Percentiles rank a stretch among this genome's conserved stretches.
Evolutionary conservation across 2,113 vertebrate species (phyloP).

Genomic region (Cebus imitator): DNA sequence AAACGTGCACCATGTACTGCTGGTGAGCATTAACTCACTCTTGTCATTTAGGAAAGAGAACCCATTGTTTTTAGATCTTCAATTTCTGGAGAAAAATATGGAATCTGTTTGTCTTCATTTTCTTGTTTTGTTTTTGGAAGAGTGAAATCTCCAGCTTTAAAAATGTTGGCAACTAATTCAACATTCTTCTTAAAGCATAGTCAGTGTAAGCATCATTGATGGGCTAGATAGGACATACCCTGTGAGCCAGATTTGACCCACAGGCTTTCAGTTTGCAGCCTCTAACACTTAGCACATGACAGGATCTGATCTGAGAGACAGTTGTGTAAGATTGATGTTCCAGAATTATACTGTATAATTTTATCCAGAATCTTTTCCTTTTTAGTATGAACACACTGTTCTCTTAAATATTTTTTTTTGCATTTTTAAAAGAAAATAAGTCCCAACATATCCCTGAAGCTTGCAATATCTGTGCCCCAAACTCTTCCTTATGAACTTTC

Average conservation of each 20-base stretch:
- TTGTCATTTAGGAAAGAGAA: background rate
- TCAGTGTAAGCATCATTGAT: background rate
- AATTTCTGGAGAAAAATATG: background rate
- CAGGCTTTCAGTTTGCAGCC: background rate
- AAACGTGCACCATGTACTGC: fast-evolving
- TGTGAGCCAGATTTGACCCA: background rate
- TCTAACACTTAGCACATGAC: background rate
- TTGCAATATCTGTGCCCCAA: background rate
- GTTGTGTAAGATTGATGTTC: background rate
- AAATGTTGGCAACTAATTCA: background rate
- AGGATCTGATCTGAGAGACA: background rate
- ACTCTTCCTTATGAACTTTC: background rate
- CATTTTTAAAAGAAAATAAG: background rate
- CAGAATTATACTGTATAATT: background rate
- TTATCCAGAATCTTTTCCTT: background rate
- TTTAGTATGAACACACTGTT: background rate
- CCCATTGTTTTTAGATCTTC: background rate
- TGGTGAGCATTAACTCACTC: background rate
- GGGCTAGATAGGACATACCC: background rate
- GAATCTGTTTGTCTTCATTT: background rate
- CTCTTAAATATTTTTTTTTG: background rate
- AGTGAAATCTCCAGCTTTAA: background rate
- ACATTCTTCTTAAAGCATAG: background rate
- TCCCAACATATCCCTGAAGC: background rate
- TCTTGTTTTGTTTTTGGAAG: background rate